phyloP scores from a whole-genome alignment of 2,797 vertebrate species.

The Esox lucius region DNA sequence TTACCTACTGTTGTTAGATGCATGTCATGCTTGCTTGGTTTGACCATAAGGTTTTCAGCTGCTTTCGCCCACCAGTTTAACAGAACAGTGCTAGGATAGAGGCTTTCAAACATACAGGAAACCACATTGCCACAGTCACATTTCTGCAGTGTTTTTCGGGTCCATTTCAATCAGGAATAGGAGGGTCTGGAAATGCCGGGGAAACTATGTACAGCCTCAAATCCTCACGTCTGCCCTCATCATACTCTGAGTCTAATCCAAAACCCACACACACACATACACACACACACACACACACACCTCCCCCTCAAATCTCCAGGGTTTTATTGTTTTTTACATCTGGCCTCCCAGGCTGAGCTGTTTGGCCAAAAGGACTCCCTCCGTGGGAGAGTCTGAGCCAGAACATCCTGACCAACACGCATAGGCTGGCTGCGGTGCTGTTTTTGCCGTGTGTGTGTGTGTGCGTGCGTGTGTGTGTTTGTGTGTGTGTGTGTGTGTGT shows the following conservation, averaged over 20 bases:
- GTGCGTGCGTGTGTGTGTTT: conserved; percentile 31
- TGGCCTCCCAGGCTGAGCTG: conserved; percentile 60
- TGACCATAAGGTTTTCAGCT: neutral
- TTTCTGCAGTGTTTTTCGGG: conserved; percentile 33
- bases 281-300: too few species aligned
- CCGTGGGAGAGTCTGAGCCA: conserved; percentile 58
- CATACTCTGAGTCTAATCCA: conserved; percentile 4
- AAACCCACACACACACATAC: conserved; percentile 19
- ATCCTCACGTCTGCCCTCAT: conserved; percentile 10
- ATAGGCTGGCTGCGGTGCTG: conserved; percentile 46
- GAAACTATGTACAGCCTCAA: conserved; percentile 14
- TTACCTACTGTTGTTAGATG: neutral
- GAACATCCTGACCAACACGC: conserved; percentile 66
- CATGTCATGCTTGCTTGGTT: conserved; percentile 2
- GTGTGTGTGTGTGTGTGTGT: conserved; percentile 22
- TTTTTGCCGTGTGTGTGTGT: conserved; percentile 33
- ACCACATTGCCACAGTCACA: conserved; percentile 16
- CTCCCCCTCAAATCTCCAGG: conserved; percentile 49
- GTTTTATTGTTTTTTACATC: conserved; percentile 75
- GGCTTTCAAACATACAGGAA: neutral
- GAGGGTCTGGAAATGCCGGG: conserved; percentile 35
- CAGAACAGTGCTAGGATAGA: conserved; percentile 1
- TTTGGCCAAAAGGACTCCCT: conserved; percentile 68
- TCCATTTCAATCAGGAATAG: conserved; percentile 44
- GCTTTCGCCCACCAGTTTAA: conserved; percentile 5